Percentiles rank a stretch among this genome's conserved stretches.
phyloP scores from a whole-genome alignment of 2,888 invertebrate species.

The Chelonus formosanus region DNA sequence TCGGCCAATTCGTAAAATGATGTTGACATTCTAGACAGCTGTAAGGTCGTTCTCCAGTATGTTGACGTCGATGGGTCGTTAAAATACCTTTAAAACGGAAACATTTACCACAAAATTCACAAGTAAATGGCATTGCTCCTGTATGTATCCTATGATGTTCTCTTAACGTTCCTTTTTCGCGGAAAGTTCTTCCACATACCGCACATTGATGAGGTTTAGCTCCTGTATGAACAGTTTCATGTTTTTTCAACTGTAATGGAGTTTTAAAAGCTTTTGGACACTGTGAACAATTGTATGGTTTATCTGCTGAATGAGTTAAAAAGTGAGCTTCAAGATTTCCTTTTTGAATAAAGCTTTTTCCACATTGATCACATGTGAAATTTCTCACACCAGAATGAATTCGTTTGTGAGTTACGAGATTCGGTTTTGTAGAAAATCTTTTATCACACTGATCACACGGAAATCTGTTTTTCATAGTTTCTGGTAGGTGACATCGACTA shows the following conservation, averaged over 20 bases:
- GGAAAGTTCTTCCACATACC: constrained; percentile 71
- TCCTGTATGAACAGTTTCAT: constrained; percentile 70
- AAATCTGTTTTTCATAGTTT: constrained; percentile 69
- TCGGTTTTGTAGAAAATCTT: constrained; percentile 69
- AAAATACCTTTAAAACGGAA: constrained; percentile 81
- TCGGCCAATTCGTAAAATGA: constrained; percentile 84
- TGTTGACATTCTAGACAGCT: constrained; percentile 77
- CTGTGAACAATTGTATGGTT: constrained; percentile 66
- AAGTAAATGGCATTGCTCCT: constrained; percentile 80
- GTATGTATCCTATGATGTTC: constrained; percentile 82
- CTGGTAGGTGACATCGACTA: constrained; percentile 69
- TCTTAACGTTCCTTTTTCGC: constrained; percentile 76
- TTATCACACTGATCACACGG: constrained; percentile 72
- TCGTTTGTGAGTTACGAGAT: constrained; percentile 69
- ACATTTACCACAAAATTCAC: constrained; percentile 78
- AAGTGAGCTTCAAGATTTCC: constrained; percentile 70
- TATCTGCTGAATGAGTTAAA: constrained; percentile 67
- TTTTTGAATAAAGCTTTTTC: constrained; percentile 71
- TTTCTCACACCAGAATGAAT: constrained; percentile 69
- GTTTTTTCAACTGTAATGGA: constrained; percentile 68
- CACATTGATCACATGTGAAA: constrained; percentile 70
- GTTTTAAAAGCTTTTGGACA: constrained; percentile 71
- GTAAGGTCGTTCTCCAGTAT: constrained; percentile 75
- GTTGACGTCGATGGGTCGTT: constrained; percentile 78
- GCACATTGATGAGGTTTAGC: constrained; percentile 72